Evolutionary conservation across 1,140 invertebrate species (phyloP), one percentile per base, ranked within the genome.

Genomic region (Luehdorfia chinensis): DNA sequence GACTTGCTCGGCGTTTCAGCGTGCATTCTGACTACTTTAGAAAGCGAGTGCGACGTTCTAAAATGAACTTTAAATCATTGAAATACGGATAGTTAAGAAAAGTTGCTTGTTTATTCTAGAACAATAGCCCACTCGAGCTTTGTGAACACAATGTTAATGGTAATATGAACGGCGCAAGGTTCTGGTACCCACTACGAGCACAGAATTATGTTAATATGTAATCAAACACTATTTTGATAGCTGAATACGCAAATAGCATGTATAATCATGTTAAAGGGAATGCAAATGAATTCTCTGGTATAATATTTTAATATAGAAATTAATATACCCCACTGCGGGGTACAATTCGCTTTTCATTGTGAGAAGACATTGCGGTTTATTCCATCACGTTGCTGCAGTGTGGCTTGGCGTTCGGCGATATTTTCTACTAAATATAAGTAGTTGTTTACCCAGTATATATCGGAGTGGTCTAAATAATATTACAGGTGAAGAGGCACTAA

Each of bases 71-170:
- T 62, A 51, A 41, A 0, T 1, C 1, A 2, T 13, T 4, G 4
- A 1, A 31, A 55, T 55, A 65, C 48, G 36, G 34, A 4, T 15
- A 3, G 4, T 9, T 13, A 4, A 12, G 50, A 7, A 45, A 46
- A 43, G 14, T 55, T 31, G 46, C 34, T 33, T 51, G 37, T 58
- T 44, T 53, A 53, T 43, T 47, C 46, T 41, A 30, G 57, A 65
- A 69, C 67, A 66, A 74, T 65, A 52, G 61, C 47, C 55, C 57
- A 57, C 56, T 55, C 31, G 47, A 51, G 65, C 47, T 51, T 44
- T 59, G 44, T 53, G 46, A 59, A 62, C 51, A 59, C 61, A 59
- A 59, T 62, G 55, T 66, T 67, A 62, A 64, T 68, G 67, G 64
- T 64, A 70, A 73, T 71, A 62, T 60, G 58, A 62, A 64, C 55